phyloP scores from a whole-genome alignment of 2,888 invertebrate species.

The Drosophila demipolita region DNA sequence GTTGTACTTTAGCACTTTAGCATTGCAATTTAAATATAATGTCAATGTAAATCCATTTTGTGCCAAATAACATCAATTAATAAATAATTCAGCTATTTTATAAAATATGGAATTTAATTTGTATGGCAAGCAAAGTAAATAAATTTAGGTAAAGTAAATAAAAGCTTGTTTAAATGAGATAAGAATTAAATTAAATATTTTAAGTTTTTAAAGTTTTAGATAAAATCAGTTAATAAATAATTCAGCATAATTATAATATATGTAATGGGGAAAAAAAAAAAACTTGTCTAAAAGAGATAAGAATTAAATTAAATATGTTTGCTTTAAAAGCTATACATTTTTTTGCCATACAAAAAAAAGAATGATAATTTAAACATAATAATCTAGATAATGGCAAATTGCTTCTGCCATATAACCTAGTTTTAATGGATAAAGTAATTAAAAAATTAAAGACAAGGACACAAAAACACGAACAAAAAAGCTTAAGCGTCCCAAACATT shows the following conservation, averaged over 20 bases:
- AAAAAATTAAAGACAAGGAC: neutral
- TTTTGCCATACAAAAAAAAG: neutral
- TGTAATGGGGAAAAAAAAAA: no score
- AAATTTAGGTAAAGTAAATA: neutral
- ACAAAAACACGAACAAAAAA: neutral
- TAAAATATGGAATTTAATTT: neutral
- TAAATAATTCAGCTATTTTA: neutral
- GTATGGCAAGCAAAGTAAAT: neutral
- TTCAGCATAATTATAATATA: no score
- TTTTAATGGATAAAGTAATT: neutral
- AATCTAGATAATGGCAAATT: neutral
- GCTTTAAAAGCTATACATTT: neutral
- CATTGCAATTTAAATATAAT: neutral
- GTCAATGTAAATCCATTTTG: neutral
- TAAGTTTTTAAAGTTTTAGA: no score
- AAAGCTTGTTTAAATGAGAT: neutral
- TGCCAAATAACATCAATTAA: neutral
- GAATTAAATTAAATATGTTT: neutral
- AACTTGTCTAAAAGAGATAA: neutral
- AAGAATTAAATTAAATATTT: neutral
- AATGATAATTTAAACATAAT: neutral
- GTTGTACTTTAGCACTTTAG: slow-evolving; percentile 8
- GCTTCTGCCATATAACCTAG: neutral
- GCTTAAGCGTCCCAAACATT: neutral
- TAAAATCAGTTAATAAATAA: neutral